phyloP scores from a whole-genome alignment of 1,140 invertebrate genomes.

The Caenorhabditis inopinata region DNA sequence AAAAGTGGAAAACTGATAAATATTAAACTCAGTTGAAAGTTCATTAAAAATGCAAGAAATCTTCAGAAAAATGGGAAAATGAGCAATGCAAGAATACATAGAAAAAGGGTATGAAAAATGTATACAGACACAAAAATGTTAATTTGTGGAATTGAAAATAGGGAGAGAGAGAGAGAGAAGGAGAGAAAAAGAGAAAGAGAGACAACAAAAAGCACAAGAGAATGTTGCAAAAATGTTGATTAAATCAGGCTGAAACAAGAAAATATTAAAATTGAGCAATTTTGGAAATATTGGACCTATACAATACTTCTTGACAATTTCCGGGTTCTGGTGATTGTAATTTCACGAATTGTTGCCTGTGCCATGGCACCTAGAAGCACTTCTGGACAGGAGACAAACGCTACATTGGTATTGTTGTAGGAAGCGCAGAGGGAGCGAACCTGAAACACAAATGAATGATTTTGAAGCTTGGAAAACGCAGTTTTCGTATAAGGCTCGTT shows the following conservation, averaged over 20 bases:
- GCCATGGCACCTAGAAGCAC: slow-evolving; percentile 53
- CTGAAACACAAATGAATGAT: slow-evolving; percentile 17
- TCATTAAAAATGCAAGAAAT: too few species aligned
- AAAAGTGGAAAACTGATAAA: too few species aligned
- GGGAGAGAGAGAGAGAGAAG: neutral
- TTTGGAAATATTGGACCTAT: neutral
- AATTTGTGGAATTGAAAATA: neutral
- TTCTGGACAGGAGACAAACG: slow-evolving; percentile 52
- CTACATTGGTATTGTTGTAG: slow-evolving; percentile 46
- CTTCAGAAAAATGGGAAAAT: too few species aligned
- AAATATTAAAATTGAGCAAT: neutral
- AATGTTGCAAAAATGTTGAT: neutral
- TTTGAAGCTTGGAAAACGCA: too few species aligned
- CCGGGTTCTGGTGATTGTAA: slow-evolving; percentile 17
- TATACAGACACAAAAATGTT: too few species aligned
- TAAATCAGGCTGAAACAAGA: neutral
- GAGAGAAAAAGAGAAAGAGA: neutral
- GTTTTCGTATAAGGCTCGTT: too few species aligned
- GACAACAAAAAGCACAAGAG: neutral
- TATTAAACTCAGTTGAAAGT: too few species aligned
- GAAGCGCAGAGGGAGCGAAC: slow-evolving; percentile 39
- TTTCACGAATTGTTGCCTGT: slow-evolving; percentile 53
- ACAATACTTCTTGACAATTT: neutral
- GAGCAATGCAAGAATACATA: too few species aligned
- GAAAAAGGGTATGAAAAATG: too few species aligned